Evolutionary conservation across 1,140 invertebrate genomes (phyloP).

Genomic region (Melitaea cinxia): DNA sequence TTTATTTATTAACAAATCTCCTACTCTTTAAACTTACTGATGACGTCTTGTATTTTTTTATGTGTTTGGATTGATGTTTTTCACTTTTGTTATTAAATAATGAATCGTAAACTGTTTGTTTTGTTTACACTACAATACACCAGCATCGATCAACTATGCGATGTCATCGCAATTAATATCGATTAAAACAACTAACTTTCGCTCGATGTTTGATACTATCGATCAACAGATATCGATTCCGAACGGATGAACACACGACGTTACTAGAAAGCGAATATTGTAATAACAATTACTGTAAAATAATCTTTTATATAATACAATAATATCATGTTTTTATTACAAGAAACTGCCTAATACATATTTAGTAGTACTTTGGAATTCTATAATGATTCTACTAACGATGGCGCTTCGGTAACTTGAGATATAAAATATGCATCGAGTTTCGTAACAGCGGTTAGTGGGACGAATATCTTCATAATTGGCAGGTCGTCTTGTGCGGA

Average conservation of each 20-base stretch:
- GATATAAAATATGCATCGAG: background rate
- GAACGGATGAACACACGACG: slow-evolving; percentile 19
- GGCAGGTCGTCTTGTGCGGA: background rate
- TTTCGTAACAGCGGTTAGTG: background rate
- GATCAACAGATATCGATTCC: slow-evolving; percentile 23
- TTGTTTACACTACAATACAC: slow-evolving; percentile 3
- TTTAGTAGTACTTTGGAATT: too few species aligned
- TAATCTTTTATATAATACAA: background rate
- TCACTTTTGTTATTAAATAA: too few species aligned
- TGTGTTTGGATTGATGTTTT: too few species aligned
- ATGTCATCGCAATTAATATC: slow-evolving; percentile 24
- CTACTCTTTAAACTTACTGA: too few species aligned
- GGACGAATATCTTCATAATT: background rate
- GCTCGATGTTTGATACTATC: slow-evolving; percentile 25
- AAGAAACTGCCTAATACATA: background rate
- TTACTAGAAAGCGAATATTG: slow-evolving; percentile 17
- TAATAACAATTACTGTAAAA: slow-evolving; percentile 15
- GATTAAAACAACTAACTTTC: slow-evolving; percentile 23
- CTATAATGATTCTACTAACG: too few species aligned
- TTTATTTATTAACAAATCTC: too few species aligned
- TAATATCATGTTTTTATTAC: too few species aligned
- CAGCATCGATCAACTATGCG: slow-evolving; percentile 8
- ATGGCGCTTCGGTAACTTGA: background rate
- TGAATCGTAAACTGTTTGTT: slow-evolving; percentile 1
- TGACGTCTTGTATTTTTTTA: too few species aligned